These are phyloP conservation scores for Notolabrus celidotus DNA, from an alignment of 2,797 vertebrate genomes.

Conservation along the genomic window DNA sequence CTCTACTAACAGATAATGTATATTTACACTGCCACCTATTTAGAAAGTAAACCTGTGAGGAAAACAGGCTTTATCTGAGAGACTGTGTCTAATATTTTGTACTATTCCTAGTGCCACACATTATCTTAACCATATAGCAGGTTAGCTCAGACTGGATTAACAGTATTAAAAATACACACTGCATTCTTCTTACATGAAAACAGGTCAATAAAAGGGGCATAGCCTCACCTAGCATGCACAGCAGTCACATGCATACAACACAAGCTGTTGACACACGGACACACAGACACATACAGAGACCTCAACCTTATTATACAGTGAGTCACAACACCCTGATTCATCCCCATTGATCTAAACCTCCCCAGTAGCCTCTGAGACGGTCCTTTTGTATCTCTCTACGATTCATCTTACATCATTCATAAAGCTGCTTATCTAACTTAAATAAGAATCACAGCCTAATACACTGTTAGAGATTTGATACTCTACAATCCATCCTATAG, in stretches of 20 bases:
- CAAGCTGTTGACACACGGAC: constrained; percentile 10
- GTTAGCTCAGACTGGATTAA: constrained; percentile 39
- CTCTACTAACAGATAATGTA: no score
- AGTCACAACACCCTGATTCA: constrained; percentile 57
- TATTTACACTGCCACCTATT: neutral
- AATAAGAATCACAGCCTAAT: constrained; percentile 34
- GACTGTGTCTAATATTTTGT: neutral
- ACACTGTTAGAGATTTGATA: constrained; percentile 5
- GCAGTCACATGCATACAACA: constrained; percentile 12
- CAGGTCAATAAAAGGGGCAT: constrained; percentile 12
- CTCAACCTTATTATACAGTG: constrained; percentile 39
- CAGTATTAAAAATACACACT: constrained; percentile 13
- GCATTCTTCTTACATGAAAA: constrained; percentile 9
- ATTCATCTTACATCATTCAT: constrained; percentile 68
- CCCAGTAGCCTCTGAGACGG: constrained; percentile 51
- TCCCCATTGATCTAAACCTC: constrained; percentile 62
- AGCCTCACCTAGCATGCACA: constrained; percentile 9
- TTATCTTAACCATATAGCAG: constrained; percentile 19
- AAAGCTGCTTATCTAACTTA: constrained; percentile 58
- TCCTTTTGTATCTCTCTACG: constrained; percentile 44
- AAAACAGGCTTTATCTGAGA: neutral
- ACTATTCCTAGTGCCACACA: constrained; percentile 15
- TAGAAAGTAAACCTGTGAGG: neutral
- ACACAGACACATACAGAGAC: constrained; percentile 17
- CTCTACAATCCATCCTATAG: no score